phyloP scores from a whole-genome alignment of 2,888 invertebrate genomes.

The Ornithoptera priamus region DNA sequence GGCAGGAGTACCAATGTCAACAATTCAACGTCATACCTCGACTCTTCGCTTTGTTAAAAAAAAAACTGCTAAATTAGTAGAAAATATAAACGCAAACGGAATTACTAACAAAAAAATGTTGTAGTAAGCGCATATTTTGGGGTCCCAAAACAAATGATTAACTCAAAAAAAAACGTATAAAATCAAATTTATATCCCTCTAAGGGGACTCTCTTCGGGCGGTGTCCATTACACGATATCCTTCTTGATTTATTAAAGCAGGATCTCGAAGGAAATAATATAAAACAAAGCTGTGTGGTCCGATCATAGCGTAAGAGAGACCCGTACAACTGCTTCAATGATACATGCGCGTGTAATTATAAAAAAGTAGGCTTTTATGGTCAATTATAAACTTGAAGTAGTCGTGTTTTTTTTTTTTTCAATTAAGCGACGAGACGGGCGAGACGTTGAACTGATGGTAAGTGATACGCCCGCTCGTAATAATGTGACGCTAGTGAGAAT shows the following conservation, averaged over 20 bases:
- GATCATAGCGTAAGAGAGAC: constrained; percentile 3
- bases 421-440: too few relatives aligned
- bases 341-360: neutral
- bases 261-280: constrained; percentile 61
- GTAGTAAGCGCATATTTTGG: neutral
- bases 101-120: neutral
- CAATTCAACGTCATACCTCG: too few relatives aligned
- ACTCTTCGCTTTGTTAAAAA: too few relatives aligned
- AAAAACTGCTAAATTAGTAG: too few relatives aligned
- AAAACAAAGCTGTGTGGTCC: constrained; percentile 36
- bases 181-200: constrained; percentile 71
- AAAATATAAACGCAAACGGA: too few relatives aligned
- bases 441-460: too few relatives aligned
- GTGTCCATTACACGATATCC: constrained; percentile 76
- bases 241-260: constrained; percentile 71
- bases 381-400: neutral
- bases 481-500: too few relatives aligned
- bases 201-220: constrained; percentile 57
- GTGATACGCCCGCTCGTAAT: too few relatives aligned
- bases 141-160: constrained; percentile 57
- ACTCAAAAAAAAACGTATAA: constrained; percentile 68
- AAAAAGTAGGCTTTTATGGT: neutral
- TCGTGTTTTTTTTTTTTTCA: too few relatives aligned
- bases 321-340: constrained; percentile 4
- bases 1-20: too few relatives aligned